phyloP scores from a whole-genome alignment of 2,888 invertebrate genomes.

The Apantesis nais region DNA sequence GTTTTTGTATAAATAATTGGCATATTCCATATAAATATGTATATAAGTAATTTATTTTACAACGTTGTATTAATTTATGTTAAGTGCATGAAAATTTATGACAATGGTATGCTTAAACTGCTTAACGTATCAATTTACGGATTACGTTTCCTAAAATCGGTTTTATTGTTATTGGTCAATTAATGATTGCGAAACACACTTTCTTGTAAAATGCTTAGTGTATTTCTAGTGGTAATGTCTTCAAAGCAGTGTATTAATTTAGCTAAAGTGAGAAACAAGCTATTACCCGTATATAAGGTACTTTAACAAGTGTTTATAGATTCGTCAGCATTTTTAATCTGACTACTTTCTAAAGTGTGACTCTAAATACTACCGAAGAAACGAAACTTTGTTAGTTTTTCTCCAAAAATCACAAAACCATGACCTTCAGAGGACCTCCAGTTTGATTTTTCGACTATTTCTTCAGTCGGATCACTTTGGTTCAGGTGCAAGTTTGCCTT shows the following conservation, averaged over 20 bases:
- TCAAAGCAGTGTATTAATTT: no score
- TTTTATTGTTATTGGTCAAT: background rate
- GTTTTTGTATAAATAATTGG: constrained; percentile 49
- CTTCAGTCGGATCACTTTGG: background rate
- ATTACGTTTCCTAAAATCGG: background rate
- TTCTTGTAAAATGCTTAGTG: background rate
- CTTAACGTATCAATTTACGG: constrained; percentile 2
- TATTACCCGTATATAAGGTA: background rate
- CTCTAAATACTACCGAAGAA: background rate
- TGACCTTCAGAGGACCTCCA: no score
- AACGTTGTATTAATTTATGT: constrained; percentile 8
- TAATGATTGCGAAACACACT: background rate
- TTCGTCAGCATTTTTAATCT: background rate
- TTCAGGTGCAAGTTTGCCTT: background rate
- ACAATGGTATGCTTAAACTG: constrained; percentile 1
- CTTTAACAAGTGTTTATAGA: background rate
- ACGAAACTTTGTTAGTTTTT: background rate
- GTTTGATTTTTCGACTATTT: background rate
- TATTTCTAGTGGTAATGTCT: background rate
- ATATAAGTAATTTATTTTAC: constrained; percentile 8
- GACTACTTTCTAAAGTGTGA: background rate
- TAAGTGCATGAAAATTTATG: constrained; percentile 10
- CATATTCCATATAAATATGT: constrained; percentile 38
- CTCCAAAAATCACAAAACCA: background rate
- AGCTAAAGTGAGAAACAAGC: background rate